Evolutionary conservation across 1,140 invertebrate genomes (phyloP), one percentile per base, ranked within the genome.

Genomic region (Brachionus asplanchnoidis): DNA sequence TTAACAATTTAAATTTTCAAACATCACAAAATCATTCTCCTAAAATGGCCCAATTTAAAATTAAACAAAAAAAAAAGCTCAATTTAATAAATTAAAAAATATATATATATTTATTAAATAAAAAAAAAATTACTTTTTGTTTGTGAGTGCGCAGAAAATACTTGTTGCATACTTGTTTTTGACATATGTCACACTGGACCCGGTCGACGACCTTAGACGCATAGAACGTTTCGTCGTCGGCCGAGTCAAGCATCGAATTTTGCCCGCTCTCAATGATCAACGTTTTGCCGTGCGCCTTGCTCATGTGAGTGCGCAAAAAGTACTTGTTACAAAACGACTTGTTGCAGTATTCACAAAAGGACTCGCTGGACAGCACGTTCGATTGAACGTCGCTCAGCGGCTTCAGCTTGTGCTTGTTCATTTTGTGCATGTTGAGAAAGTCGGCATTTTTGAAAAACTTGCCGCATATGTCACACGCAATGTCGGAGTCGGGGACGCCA

Each of bases 101-200:
- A n/a, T 56, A n/a, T 56, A 3, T 56, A 56, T 4, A 4, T n/a
- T 56, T 56, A 42, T 5, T 42, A 42, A 6, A 6, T 14, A 6
- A n/a, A 20, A 12, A 36, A 73, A 40, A 36, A 12, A 5, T 42
- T 73, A 73, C 98, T 88, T 98, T 94, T 87, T 98, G 94, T 95
- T 99, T 99, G 90, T 99, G 97, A 0, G 97, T 99, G 88, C 97
- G 96, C 93, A 99, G 95, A 88, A 99, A 99, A 88, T 99, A 99
- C 89, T 99, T 99, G 91, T 99, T 99, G 90, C 97, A 99, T 40
- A 98, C 90, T 89, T 84, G 79, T 91, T 99, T 99, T 90, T 99
- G 98, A 90, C 98, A 99, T 84, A 99, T 97, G 88, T 98, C 96
- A 89, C 98, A 99, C 96, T 65, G 91, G 87, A 88, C 92, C 88